phyloP scores from a whole-genome alignment of 2,113 vertebrate genomes.

The Casuarius casuarius region DNA sequence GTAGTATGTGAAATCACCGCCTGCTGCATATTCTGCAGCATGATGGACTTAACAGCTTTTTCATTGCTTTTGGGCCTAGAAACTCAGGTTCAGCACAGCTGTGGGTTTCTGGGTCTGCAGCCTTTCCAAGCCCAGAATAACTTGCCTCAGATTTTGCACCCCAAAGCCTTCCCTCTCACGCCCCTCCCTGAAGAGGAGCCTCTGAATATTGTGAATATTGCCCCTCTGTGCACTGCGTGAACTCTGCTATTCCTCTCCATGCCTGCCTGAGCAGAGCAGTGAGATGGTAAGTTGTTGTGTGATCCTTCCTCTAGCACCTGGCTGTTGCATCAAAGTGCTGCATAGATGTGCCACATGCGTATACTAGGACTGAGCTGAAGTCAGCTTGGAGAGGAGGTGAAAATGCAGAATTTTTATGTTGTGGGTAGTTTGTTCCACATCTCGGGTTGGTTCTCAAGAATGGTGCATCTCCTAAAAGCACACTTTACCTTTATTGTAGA shows the following conservation, averaged over 20 bases:
- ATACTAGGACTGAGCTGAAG: background rate
- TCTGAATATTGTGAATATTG: background rate
- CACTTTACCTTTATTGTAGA: background rate
- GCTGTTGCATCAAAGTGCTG: background rate
- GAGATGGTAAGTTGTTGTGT: background rate
- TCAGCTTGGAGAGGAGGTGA: background rate
- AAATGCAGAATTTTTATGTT: background rate
- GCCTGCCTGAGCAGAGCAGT: background rate
- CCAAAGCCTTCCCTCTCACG: background rate
- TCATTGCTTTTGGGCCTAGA: background rate
- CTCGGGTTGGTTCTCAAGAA: background rate
- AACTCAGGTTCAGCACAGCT: background rate
- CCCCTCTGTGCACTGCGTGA: background rate
- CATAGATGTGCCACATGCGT: background rate
- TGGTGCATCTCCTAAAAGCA: background rate
- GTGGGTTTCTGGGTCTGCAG: background rate
- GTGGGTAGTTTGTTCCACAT: background rate
- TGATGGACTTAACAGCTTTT: background rate
- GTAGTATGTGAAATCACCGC: background rate
- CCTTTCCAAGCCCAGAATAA: background rate
- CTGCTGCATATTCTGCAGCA: fast-evolving
- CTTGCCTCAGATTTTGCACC: background rate
- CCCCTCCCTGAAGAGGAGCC: background rate
- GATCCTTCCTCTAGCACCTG: background rate
- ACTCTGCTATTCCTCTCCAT: background rate